Evolutionary conservation across 2,797 vertebrate species (phyloP), one percentile per base, ranked within the genome.

Genomic region (Gymnothorax javanicus): DNA sequence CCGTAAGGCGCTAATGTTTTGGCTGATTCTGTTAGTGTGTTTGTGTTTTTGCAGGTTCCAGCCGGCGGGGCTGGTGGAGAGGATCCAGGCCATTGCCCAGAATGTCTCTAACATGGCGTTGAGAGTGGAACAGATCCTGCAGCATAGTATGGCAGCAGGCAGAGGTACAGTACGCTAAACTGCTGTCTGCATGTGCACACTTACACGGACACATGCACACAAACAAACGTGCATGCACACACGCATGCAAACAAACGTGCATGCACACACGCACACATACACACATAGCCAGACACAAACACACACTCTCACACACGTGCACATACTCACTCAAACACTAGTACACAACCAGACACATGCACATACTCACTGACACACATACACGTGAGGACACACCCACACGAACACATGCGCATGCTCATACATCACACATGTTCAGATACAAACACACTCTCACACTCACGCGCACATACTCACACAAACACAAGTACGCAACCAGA

Each of bases 81-180:
- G 95, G 91, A 99, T 99, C 93, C 98, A 99, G 94, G 97, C 98
- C 85, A 99, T 99, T n/a, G 98, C 98, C 86, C 98, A 98, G 92
- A 99, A 99, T 0, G 98, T 99, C 84, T 99, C 98, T 0, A 97
- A 98, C 94, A 99, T 99, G 3, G 98, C 98, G 0, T 91, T 95
- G 88, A 97, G 97, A 89, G 97, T 99, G 91, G 98, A 99, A 93
- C 98, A 98, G 94, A 98, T 99, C 87, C 95, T 99, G 67, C 96
- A 97, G 43, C 98, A 94, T 94, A 98, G 96, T 87, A 95, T 98
- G 90, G 93, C 97, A 52, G 96, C 96, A 0, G 94, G 95, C 90
- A 97, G 97, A 95, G 96, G 98, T 99, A 93, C 86, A 92, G 58
- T 7, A 27, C 5, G 9, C 64, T 13, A 1, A 15, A 2, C 75